phyloP scores from a whole-genome alignment of 64 coral and sea anemone genomes.

The Montipora efflorescens region DNA sequence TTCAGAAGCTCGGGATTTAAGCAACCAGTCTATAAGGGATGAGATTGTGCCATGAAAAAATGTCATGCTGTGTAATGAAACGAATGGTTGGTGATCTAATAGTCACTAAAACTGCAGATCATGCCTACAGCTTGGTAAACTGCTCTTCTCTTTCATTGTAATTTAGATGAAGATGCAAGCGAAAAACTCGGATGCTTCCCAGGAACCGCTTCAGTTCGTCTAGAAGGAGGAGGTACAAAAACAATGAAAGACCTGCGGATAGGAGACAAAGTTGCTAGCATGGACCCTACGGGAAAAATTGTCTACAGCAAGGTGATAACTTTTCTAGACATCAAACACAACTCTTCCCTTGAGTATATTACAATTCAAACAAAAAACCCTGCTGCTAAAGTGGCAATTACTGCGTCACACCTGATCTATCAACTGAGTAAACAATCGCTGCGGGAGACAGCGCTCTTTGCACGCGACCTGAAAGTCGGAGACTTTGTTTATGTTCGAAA shows the following conservation, averaged over 20 bases:
- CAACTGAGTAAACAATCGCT: conserved; percentile 83
- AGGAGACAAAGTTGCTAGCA: conserved; percentile 77
- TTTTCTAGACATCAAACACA: conserved; percentile 81
- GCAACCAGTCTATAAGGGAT: too few species aligned
- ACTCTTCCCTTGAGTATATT: conserved; percentile 30
- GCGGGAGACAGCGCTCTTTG: conserved; percentile 52
- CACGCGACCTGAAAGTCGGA: conserved; percentile 61
- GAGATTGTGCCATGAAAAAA: too few species aligned
- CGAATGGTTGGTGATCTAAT: too few species aligned
- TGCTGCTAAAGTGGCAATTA: conserved; percentile 72
- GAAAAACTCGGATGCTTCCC: conserved; percentile 62
- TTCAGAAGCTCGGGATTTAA: too few species aligned
- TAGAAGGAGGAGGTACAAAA: conserved; percentile 60
- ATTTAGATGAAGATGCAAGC: conserved; percentile 34
- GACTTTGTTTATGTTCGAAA: conserved; percentile 79
- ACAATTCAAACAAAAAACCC: conserved; percentile 67
- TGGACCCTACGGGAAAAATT: conserved; percentile 66
- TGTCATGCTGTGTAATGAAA: too few species aligned
- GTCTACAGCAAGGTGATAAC: conserved; percentile 75
- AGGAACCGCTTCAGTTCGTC: conserved; percentile 55
- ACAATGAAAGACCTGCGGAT: conserved; percentile 68
- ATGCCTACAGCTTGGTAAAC: not conserved
- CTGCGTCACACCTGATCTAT: conserved; percentile 90
- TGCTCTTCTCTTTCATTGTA: not conserved
- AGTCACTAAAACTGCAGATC: not conserved